Evolutionary conservation across 2,113 vertebrate species (phyloP), one percentile per base, ranked within the genome.

Genomic region (Myrmophylax atrothorax): DNA sequence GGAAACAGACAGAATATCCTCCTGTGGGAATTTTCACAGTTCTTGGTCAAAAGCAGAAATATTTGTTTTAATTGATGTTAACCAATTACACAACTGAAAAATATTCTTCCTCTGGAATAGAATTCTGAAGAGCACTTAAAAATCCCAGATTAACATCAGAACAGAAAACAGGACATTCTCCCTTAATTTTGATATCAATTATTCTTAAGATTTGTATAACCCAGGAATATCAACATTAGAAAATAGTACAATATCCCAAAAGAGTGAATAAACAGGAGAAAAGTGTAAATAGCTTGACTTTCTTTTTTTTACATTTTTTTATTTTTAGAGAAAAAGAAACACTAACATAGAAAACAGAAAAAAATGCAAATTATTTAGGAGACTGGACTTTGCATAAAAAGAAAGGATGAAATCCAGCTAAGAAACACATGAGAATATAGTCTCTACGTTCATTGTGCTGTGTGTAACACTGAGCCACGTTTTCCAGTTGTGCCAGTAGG

Each of bases 11-110:
- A 87, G 40, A 92, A 81, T 67, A 68, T 56, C 12, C 18, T 77
- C 68, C 44, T 64, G 47, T 52, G 64, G 69, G 87, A 49, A 56
- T 91, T 87, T 75, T 84, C 62, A 89, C 38, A 85, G 58, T 25
- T 60, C 33, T 60, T 60, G 18, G 49, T 91, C 44, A 94, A 87
- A 91, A 66, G 52, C 42, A 55, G 24, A 50, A 66, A 67, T 77
- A 38, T 42, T 87, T 1, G 2, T 59, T 75, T 82, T 78, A 89
- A 59, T 49, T 89, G 11, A 46, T 70, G 46, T 78, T 89, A 82
- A 42, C 18, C 38, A 84, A 50, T 84, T 78, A 64, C 12, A 59
- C 17, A 91, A 35, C 20, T 70, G 70, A 79, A 90, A 86, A 87
- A 55, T 74, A 59, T 59, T 38, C 11, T 89, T 29, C 15, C 29